Evolutionary conservation across 2,888 invertebrate species (phyloP), one percentile per base, ranked within the genome.

Genomic region (Acrobasis consociella): DNA sequence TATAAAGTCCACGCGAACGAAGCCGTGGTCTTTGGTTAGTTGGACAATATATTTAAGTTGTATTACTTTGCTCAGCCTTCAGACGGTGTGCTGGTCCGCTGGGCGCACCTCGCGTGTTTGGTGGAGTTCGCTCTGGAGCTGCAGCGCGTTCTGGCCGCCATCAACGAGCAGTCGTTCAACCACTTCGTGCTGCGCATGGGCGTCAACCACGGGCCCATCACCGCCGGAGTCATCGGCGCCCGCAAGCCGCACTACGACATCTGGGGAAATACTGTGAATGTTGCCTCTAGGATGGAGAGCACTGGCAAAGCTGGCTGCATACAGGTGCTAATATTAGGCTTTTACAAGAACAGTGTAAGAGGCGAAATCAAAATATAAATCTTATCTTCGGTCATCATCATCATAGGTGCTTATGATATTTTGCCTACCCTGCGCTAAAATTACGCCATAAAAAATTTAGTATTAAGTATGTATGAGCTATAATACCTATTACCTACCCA

Each of bases 191-290:
- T 98, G 58, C 97, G 98, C 84, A 95, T 98, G 95, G 98, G 98
- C 52, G 97, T 99, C 69, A 98, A 98, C 93, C 98, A 98, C 83
- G 99, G 99, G 0, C 98, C 98, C 11, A 97, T 98, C 66, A 98
- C 97, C 0, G 98, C 98, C 0, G 99, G 99, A 0, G 98, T 99
- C 7, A 98, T 99, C 73, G 98, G 99, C 13, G 98, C 98, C 0
- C 93, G 97, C 60, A 98, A 98, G 82, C 98, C 98, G 0, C 98
- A 98, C 85, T 99, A 98, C 80, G 98, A 99, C 83, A 98, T 99
- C 75, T 98, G 98, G 98, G 98, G 98, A 1, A 98, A 99, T 82
- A 98, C 98, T 0, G 98, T 99, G 15, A 99, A 99, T 82, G 99
- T 99, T 1, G 98, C 99, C 8, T 98, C 98, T 0, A 93, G 99